Conservation (phyloP, 2,797 vertebrate genomes). For the Tokudaia muenninki region DNA sequence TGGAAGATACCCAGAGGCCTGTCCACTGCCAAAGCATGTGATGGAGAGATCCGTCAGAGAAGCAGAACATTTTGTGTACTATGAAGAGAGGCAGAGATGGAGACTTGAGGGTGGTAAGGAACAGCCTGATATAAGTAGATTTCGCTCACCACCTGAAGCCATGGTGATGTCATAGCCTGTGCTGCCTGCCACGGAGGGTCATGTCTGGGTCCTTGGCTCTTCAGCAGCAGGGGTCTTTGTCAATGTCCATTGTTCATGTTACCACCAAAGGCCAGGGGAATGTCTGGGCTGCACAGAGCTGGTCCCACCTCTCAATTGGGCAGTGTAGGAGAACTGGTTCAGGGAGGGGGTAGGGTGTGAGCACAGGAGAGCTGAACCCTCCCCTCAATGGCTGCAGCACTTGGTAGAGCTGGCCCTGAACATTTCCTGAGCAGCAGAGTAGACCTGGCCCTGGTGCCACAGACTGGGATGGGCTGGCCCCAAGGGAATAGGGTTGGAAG, state of each 20-base stretch:
- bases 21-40: not conserved
- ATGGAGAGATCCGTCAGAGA: not conserved
- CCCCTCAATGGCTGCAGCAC: not conserved
- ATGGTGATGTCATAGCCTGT: not conserved
- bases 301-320: not conserved
- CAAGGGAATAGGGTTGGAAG: not conserved
- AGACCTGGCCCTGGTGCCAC: not conserved
- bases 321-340: not conserved
- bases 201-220: no score
- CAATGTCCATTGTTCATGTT: not conserved
- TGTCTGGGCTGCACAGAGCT: not conserved
- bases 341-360: not conserved
- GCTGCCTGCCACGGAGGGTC: not conserved
- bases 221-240: not conserved
- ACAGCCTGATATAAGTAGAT: not conserved
- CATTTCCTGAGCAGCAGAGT: not conserved
- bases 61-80: not conserved
- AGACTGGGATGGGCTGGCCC: not conserved
- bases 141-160: not conserved
- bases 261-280: not conserved
- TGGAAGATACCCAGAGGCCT: not conserved
- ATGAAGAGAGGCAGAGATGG: not conserved
- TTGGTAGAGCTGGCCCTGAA: not conserved
- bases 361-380: not conserved
- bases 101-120: not conserved